These are phyloP conservation scores for Tenualosa thibaudeaui DNA, from an alignment of 2,797 vertebrate species.

Conservation along the genomic window DNA sequence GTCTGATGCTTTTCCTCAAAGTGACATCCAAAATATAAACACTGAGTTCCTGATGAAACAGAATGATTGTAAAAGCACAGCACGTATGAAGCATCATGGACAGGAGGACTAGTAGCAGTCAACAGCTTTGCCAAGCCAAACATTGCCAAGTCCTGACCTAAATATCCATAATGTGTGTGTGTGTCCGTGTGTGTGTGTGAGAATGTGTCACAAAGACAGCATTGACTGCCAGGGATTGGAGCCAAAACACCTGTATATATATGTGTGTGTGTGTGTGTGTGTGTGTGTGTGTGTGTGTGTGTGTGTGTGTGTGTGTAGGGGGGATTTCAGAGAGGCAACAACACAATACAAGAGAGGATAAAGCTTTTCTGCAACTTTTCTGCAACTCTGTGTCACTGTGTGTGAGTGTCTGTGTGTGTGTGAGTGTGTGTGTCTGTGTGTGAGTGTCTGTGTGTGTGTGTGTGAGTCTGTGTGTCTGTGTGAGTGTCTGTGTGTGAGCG, in stretches of 20 bases:
- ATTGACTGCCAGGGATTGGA: neutral
- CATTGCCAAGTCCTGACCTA: neutral
- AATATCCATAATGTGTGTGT: conserved; percentile 34
- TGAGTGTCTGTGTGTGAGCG: neutral
- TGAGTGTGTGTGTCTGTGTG: neutral
- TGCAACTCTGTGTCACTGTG: too few relatives aligned
- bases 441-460: neutral
- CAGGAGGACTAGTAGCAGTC: too few relatives aligned
- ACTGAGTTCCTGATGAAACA: too few relatives aligned
- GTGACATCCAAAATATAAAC: too few relatives aligned
- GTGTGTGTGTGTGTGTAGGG: neutral
- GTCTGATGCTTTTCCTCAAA: too few relatives aligned
- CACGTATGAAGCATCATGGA: too few relatives aligned
- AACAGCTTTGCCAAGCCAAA: neutral
- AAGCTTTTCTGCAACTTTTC: too few relatives aligned
- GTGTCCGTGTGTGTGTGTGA: conserved; percentile 32
- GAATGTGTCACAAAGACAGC: conserved; percentile 36
- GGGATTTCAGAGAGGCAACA: neutral
- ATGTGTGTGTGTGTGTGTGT: neutral
- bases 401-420: too few relatives aligned
- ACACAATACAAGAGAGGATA: too few relatives aligned
- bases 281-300: neutral
- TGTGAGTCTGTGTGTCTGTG: neutral
- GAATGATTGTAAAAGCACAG: too few relatives aligned
- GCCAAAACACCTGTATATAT: neutral